Evolutionary conservation across 2,113 vertebrate species (phyloP).

Genomic region (Dinomys branickii): DNA sequence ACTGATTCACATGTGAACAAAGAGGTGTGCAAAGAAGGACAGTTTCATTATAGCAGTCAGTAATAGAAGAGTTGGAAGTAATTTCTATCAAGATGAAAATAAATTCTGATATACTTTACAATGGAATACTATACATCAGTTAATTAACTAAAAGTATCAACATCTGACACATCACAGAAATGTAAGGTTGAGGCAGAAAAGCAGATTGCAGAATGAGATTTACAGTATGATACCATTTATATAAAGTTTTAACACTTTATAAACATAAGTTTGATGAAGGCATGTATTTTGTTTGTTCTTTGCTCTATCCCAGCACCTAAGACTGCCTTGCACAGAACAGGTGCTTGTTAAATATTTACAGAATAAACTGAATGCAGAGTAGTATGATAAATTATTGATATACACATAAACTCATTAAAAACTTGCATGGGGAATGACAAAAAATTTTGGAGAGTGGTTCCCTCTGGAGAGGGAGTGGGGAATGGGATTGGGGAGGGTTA

Average conservation of each 20-base stretch:
- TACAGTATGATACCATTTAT: constrained; percentile 76
- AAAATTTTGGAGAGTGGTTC: constrained; percentile 77
- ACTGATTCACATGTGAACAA: constrained; percentile 1
- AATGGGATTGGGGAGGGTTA: constrained; percentile 70
- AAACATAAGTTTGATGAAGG: constrained; percentile 49
- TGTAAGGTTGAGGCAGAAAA: constrained; percentile 59
- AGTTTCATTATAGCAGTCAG: not conserved
- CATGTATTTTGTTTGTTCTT: constrained; percentile 49
- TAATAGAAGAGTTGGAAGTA: constrained; percentile 35
- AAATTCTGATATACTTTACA: constrained; percentile 6
- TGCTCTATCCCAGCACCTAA: constrained; percentile 55
- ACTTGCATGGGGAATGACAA: constrained; percentile 54
- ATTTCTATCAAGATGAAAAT: constrained; percentile 24
- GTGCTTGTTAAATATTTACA: constrained; percentile 54
- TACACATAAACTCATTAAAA: constrained; percentile 58
- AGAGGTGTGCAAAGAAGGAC: constrained; percentile 17
- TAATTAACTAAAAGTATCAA: constrained; percentile 52
- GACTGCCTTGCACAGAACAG: constrained; percentile 1
- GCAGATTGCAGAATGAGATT: constrained; percentile 54
- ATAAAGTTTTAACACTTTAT: constrained; percentile 67
- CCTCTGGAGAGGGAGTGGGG: constrained; percentile 73
- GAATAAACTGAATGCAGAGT: constrained; percentile 45
- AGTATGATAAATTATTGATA: constrained; percentile 37
- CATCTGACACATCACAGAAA: constrained; percentile 49
- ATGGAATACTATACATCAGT: constrained; percentile 79